These are phyloP conservation scores for Seira sanloemensis DNA, from an alignment of 2,888 invertebrate genomes.

Conservation along the genomic window DNA sequence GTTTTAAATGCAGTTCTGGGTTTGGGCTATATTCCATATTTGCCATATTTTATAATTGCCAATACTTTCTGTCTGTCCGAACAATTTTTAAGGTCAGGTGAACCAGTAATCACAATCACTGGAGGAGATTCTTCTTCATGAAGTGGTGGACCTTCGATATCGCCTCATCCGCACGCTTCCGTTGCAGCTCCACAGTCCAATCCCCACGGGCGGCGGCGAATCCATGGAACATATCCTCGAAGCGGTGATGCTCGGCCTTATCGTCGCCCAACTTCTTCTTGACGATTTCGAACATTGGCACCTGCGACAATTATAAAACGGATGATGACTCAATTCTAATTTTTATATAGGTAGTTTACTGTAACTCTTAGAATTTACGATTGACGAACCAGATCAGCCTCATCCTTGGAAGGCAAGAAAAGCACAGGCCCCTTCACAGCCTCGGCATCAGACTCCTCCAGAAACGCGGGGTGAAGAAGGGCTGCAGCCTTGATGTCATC, in stretches of 20 bases:
- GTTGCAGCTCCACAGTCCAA: conserved; percentile 59
- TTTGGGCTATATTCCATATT: too few relatives aligned
- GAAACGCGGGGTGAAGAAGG: conserved; percentile 65
- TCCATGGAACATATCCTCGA: conserved; percentile 70
- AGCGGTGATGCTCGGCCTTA: conserved; percentile 60
- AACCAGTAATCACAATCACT: too few relatives aligned
- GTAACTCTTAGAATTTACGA: too few relatives aligned
- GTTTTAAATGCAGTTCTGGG: too few relatives aligned
- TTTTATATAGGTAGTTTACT: too few relatives aligned
- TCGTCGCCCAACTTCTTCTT: conserved; percentile 66
- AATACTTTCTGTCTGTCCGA: too few relatives aligned
- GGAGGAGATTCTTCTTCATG: conserved; percentile 63
- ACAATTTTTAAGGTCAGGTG: too few relatives aligned
- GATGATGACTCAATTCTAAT: too few relatives aligned
- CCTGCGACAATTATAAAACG: conserved; percentile 40
- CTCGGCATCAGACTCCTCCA: conserved; percentile 54
- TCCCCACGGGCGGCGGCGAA: conserved; percentile 69
- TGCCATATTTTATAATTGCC: too few relatives aligned
- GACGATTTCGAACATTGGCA: conserved; percentile 63
- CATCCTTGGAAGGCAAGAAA: conserved; percentile 65
- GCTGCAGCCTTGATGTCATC: conserved; percentile 65
- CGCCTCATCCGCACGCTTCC: conserved; percentile 68
- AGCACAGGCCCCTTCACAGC: conserved; percentile 61
- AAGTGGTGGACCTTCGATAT: conserved; percentile 62
- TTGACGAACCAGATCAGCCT: conserved; percentile 71